These are phyloP conservation scores for Lophius piscatorius DNA, from an alignment of 2,113 vertebrate species.

Conservation along the genomic window DNA sequence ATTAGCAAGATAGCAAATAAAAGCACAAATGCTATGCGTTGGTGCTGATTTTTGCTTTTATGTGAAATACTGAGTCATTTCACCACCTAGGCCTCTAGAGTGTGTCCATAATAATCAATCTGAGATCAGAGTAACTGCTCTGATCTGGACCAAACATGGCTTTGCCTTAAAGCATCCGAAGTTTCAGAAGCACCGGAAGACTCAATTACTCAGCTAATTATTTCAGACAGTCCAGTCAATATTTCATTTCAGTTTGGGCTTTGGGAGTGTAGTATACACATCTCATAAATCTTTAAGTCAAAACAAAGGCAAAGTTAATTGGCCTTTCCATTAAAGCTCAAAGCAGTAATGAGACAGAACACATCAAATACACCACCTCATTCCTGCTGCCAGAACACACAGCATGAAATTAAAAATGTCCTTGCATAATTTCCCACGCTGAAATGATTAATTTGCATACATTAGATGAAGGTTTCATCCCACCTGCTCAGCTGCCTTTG, in stretches of 20 bases:
- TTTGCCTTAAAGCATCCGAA: no score
- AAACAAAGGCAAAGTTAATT: slow-evolving; percentile 18
- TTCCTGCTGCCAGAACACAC: background rate
- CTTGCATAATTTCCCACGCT: slow-evolving; percentile 22
- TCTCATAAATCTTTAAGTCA: background rate
- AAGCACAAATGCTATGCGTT: no score
- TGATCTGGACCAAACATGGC: no score
- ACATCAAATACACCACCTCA: slow-evolving; percentile 11
- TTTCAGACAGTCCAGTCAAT: background rate
- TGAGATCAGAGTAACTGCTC: no score
- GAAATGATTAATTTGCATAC: slow-evolving; percentile 31
- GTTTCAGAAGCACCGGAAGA: no score
- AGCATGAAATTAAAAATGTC: slow-evolving; percentile 31
- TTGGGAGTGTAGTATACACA: background rate
- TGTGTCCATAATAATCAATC: no score
- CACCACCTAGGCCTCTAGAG: no score
- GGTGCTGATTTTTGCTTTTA: no score
- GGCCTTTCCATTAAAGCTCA: background rate
- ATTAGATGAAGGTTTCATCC: slow-evolving; percentile 7
- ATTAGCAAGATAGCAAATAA: no score
- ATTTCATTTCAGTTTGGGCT: slow-evolving; percentile 12
- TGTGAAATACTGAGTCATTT: no score
- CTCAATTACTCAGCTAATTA: no score
- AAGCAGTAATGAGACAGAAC: slow-evolving; percentile 1
- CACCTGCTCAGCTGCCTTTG: slow-evolving; percentile 33